Conservation (phyloP, 2,888 invertebrate species). For the Zhuqinia jingwanae region DNA sequence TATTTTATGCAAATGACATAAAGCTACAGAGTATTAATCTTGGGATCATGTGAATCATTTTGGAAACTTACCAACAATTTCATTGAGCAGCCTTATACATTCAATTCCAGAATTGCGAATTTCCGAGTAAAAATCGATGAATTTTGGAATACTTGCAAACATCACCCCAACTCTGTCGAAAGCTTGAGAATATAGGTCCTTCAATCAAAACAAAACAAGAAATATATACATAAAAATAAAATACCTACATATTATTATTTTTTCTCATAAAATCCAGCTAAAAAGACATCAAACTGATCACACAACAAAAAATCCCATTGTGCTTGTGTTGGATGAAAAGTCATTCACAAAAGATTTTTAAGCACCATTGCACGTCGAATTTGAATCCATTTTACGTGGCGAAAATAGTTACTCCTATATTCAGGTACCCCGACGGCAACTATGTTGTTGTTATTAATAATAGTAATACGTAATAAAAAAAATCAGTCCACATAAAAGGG, state of each 20-base stretch:
- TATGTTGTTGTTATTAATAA: no score
- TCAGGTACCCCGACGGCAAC: no score
- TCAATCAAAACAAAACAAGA: constrained; percentile 75
- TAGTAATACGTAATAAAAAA: no score
- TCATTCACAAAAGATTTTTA: constrained; percentile 26
- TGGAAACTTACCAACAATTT: constrained; percentile 93
- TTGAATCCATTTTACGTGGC: constrained; percentile 12
- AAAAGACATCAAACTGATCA: background rate
- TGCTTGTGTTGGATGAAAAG: constrained; percentile 2
- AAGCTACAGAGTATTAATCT: background rate
- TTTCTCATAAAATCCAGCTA: background rate
- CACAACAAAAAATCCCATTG: constrained; percentile 9
- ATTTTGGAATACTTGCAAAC: constrained; percentile 99
- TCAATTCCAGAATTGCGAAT: constrained; percentile 98
- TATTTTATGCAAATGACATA: no score
- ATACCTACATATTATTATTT: background rate
- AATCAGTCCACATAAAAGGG: no score
- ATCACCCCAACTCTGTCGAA: constrained; percentile 95
- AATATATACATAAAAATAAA: background rate
- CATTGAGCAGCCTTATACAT: constrained; percentile 97
- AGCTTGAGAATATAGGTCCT: constrained; percentile 92
- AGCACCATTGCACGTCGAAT: constrained; percentile 13
- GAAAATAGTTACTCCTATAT: background rate
- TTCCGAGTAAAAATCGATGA: constrained; percentile 98
- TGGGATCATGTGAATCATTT: background rate